A percentile compares a stretch with the other conserved stretches of the same genome.
Evolutionary conservation across 2,113 vertebrate species (phyloP).

Genomic region (Arizona elegans): DNA sequence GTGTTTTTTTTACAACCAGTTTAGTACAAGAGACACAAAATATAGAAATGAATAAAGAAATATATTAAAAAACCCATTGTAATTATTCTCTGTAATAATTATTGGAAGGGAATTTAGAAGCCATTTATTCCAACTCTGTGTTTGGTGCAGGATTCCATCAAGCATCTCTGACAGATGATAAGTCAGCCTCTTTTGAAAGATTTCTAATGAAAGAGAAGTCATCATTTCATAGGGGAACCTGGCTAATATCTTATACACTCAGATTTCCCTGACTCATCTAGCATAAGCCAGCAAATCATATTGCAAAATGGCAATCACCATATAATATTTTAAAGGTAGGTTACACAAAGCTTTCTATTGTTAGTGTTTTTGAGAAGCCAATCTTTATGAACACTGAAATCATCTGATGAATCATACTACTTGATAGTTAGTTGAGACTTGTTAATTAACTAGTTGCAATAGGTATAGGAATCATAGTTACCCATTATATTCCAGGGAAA

Average conservation of each 20-base stretch:
- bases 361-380: not conserved
- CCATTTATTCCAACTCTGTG: not conserved
- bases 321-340: not conserved
- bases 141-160: not conserved
- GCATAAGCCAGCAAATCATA: not conserved
- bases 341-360: not conserved
- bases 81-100: not conserved
- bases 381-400: not conserved
- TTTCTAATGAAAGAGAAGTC: not conserved
- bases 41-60: not conserved
- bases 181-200: not conserved
- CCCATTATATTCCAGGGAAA: not conserved
- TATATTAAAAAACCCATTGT: not conserved
- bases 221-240: not conserved
- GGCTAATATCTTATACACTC: not conserved
- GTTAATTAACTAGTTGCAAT: not conserved
- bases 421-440: not conserved
- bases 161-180: not conserved
- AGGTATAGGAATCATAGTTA: not conserved
- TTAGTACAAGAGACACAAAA: not conserved
- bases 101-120: not conserved
- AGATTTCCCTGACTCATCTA: not conserved
- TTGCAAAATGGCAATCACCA: not conserved
- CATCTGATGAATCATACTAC: not conserved
- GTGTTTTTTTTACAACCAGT: not conserved